Conservation (phyloP, 2,797 vertebrate genomes). For the Artibeus lituratus region DNA sequence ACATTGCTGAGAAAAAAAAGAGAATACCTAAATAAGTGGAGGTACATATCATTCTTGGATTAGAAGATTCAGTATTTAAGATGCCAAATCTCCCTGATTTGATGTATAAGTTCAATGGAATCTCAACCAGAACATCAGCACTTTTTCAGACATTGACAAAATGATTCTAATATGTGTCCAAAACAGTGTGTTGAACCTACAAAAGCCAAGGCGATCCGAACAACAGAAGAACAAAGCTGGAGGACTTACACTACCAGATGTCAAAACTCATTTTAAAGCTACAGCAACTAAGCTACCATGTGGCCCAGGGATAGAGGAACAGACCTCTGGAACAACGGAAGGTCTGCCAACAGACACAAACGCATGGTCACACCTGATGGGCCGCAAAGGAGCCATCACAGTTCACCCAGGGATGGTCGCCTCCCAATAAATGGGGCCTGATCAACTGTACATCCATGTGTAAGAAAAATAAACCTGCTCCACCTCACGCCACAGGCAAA, state of each 20-base stretch:
- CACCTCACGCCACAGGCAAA: neutral
- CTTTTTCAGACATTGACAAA: neutral
- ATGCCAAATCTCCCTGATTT: neutral
- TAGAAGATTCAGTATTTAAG: neutral
- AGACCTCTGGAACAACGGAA: neutral
- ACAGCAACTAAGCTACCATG: neutral
- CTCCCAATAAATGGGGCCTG: neutral
- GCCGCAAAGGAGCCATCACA: neutral
- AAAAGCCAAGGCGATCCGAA: neutral
- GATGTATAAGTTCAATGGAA: neutral
- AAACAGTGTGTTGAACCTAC: neutral
- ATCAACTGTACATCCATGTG: neutral
- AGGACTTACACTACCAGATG: neutral
- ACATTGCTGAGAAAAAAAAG: neutral
- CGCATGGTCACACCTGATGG: neutral
- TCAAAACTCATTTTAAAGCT: neutral
- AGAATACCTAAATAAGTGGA: neutral
- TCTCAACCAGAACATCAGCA: neutral
- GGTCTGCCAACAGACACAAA: neutral
- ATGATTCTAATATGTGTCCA: neutral
- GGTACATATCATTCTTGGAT: neutral
- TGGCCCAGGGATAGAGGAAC: neutral
- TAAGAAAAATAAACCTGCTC: neutral
- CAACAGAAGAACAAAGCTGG: neutral
- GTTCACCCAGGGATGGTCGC: neutral